Evolutionary conservation across 2,113 vertebrate genomes (phyloP), one percentile per base, ranked within the genome.

Genomic region (Naja naja): DNA sequence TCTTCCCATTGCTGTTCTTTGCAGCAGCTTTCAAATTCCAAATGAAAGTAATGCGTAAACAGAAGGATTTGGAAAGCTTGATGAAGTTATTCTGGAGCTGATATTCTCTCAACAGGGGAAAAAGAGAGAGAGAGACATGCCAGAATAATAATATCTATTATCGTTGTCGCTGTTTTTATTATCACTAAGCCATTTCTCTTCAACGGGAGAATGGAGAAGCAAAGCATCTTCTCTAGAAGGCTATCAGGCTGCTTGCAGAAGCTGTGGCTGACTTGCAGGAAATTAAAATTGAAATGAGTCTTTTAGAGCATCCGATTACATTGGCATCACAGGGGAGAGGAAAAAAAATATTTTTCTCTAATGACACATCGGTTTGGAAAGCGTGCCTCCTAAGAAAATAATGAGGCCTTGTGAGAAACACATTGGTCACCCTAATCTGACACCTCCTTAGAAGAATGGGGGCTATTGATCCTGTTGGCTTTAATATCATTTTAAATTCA

Each of bases 21-120:
- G 94, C 95, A 89, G 91, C 39, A 95, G 90, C 89, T 94, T 93
- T 91, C 92, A 69, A 49, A 88, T 89, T 91, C 93, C 94, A 95
- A 20, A 94, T n/a, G 85, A 74, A 53, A 53, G 91, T 85, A 92
- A 93, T 88, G 94, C 90, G 94, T 95, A 96, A 95, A 93, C 94
- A 96, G 95, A 95, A 94, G 94, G 94, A 94, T 97, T 95, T 96
- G 92, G 91, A 96, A 96, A 96, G 94, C 93, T 93, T 69, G 92
- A 93, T 91, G 93, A 94, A 53, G 87, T 2, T n/a, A 91, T 93
- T 93, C 94, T 93, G 2, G 91, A 52, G 95, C 81, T 95, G 93
- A 96, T 91, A 95, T 34, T 81, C 93, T 94, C 93, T 94, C 94
- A 90, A 91, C 94, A 27, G 8, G 8, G 5, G 12, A 5, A 6